Evolutionary conservation across 2,113 vertebrate species (phyloP).

Genomic region (Hymenochirus boettgeri): DNA sequence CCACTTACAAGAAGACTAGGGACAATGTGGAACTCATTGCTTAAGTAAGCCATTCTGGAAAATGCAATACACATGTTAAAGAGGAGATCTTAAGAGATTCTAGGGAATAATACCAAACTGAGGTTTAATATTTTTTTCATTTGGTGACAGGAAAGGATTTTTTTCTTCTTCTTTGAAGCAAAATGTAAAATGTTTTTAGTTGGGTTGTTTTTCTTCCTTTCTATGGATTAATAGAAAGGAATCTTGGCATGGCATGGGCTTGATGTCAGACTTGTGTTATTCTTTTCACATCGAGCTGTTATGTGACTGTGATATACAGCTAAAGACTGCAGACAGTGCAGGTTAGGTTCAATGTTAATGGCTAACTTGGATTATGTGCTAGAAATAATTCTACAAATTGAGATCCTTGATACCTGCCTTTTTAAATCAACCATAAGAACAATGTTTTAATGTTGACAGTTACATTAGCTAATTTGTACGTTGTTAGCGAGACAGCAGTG

Average conservation of each 20-base stretch:
- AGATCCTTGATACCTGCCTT: no score
- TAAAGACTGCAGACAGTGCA: constrained; percentile 21
- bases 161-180: background rate
- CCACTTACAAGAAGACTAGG: background rate
- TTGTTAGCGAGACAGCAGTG: background rate
- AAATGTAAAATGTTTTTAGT: background rate
- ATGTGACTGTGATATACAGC: constrained; percentile 7
- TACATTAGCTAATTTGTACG: no score
- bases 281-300: constrained; percentile 36
- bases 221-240: constrained; percentile 1
- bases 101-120: background rate
- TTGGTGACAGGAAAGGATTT: background rate
- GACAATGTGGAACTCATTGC: background rate
- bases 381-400: no score
- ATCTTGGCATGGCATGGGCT: background rate
- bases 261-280: constrained; percentile 22
- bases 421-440: no score
- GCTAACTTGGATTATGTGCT: no score
- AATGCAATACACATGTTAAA: background rate
- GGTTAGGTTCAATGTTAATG: constrained; percentile 32
- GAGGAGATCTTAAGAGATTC: background rate
- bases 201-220: background rate
- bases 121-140: background rate
- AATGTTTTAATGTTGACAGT: no score
- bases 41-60: background rate